Percentiles rank a stretch among this genome's conserved stretches.
These are phyloP conservation scores for Heliconius aoede DNA, from an alignment of 2,888 invertebrate genomes.

Conservation along the genomic window DNA sequence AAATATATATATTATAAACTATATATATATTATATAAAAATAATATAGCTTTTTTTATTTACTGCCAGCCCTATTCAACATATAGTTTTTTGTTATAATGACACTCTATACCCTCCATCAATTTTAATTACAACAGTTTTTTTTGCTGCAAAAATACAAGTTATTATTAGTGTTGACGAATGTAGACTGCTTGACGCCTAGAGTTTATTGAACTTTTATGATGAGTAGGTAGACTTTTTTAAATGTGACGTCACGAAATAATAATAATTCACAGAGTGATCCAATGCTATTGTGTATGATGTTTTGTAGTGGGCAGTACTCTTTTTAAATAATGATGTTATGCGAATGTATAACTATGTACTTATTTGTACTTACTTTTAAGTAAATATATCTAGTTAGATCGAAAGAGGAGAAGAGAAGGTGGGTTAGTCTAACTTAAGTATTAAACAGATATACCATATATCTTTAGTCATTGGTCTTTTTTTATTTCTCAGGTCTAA, in stretches of 20 bases:
- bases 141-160: constrained; percentile 55
- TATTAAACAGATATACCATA: too few species aligned
- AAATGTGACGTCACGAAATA: neutral
- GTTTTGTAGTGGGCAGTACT: neutral
- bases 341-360: neutral
- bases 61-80: constrained; percentile 40
- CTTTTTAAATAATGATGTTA: neutral
- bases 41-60: neutral
- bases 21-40: neutral
- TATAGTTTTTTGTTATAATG: constrained; percentile 56
- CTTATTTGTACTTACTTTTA: neutral
- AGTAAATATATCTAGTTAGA: neutral
- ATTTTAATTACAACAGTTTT: constrained; percentile 57
- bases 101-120: constrained; percentile 54
- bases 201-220: constrained; percentile 54
- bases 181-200: constrained; percentile 58
- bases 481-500: too few species aligned
- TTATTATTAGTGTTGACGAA: constrained; percentile 50
- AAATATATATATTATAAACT: too few species aligned
- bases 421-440: too few species aligned
- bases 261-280: neutral
- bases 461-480: too few species aligned
- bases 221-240: constrained; percentile 49
- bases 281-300: neutral
- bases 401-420: neutral